Conservation (phyloP, 1,140 invertebrate genomes). For the Dreissena rostriformis region DNA sequence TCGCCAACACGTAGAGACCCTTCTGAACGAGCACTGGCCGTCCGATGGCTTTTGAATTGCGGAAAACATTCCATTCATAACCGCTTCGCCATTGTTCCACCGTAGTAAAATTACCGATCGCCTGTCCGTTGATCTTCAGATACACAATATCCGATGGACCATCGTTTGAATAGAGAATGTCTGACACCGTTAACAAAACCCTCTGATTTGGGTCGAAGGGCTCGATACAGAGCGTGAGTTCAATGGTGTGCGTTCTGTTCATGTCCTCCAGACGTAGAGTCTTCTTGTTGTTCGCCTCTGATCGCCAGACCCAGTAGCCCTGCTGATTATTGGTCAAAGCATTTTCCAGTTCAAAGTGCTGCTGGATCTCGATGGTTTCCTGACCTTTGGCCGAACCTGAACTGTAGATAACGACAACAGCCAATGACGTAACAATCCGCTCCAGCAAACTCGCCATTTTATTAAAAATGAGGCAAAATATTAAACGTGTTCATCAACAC, state of each 20-base stretch:
- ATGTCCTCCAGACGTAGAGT: constrained; percentile 25
- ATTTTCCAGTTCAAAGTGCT: constrained; percentile 46
- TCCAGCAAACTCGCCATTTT: no score
- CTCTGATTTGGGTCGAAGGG: not conserved
- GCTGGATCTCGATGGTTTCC: constrained; percentile 28
- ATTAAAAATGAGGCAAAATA: no score
- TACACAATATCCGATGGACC: constrained; percentile 37
- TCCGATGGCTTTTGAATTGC: constrained; percentile 32
- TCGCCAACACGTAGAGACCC: constrained; percentile 19
- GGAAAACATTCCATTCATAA: constrained; percentile 50
- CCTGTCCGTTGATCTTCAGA: constrained; percentile 11
- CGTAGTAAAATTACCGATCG: constrained; percentile 36
- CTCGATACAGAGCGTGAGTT: constrained; percentile 27
- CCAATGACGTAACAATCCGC: no score
- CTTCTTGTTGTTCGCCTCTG: constrained; percentile 27
- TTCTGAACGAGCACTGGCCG: not conserved
- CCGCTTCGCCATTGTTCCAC: constrained; percentile 36
- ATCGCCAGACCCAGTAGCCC: constrained; percentile 42
- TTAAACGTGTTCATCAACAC: no score
- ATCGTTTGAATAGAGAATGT: constrained; percentile 44
- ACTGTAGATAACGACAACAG: no score
- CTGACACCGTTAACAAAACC: constrained; percentile 23
- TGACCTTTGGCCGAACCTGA: not conserved
- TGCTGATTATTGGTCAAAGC: constrained; percentile 2
- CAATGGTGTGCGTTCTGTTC: constrained; percentile 14